phyloP scores from a whole-genome alignment of 2,797 vertebrate genomes.

The Ceryle rudis region DNA sequence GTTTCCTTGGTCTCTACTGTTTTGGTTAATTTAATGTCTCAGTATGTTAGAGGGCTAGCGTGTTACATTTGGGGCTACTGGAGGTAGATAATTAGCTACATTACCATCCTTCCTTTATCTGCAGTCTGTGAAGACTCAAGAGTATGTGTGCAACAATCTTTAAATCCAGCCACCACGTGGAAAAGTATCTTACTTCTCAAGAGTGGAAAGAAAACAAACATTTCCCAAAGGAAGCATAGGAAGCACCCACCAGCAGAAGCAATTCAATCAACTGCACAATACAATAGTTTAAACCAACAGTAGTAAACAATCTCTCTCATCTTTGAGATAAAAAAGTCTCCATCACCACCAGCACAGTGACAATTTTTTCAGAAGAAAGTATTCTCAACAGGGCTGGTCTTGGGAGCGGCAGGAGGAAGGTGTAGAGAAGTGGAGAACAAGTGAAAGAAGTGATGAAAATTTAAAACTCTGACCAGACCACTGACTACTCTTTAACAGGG shows the following conservation, averaged over 20 bases:
- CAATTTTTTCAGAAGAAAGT: neutral
- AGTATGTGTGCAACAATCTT: neutral
- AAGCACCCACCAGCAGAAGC: neutral
- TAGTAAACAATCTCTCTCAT: neutral
- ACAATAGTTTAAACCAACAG: neutral
- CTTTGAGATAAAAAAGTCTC: neutral
- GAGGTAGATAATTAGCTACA: neutral
- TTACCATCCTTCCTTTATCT: neutral
- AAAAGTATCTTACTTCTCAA: neutral
- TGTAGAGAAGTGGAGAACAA: neutral
- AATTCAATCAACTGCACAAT: neutral
- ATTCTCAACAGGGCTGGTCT: neutral
- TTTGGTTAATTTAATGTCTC: neutral
- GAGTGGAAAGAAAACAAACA: neutral
- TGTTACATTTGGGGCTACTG: neutral
- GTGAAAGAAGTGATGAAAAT: neutral
- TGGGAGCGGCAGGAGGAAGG: neutral
- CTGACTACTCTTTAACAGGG: neutral
- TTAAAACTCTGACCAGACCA: neutral
- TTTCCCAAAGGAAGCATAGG: neutral
- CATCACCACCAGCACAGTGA: neutral
- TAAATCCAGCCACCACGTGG: neutral
- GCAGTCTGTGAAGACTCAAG: neutral
- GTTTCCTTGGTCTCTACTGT: neutral
- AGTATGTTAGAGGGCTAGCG: accelerated